phyloP scores from a whole-genome alignment of 1,140 invertebrate genomes.

The Conopomorpha cramerella region DNA sequence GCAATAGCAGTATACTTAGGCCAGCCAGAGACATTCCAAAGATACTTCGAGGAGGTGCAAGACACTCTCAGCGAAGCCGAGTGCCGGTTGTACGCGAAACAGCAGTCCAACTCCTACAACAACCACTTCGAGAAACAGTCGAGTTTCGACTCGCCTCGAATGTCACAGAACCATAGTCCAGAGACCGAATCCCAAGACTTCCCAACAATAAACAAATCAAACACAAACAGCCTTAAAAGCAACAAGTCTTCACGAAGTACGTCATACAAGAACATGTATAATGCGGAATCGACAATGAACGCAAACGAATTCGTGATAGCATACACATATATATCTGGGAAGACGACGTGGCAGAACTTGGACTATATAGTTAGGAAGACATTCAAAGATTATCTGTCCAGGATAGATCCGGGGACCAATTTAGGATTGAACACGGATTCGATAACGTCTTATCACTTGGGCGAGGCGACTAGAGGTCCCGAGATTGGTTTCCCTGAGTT shows the following conservation, averaged over 20 bases:
- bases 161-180: constrained; percentile 56
- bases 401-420: constrained; percentile 90
- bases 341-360: constrained; percentile 93
- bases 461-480: constrained; percentile 78
- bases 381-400: constrained; percentile 93
- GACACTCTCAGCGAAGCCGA: constrained; percentile 64
- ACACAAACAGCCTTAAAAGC: constrained; percentile 59
- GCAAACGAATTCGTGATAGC: constrained; percentile 79
- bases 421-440: constrained; percentile 88
- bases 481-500: constrained; percentile 81
- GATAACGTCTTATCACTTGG: constrained; percentile 90
- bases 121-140: constrained; percentile 60
- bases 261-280: constrained; percentile 54
- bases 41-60: constrained; percentile 69
- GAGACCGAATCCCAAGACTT: constrained; percentile 52
- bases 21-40: constrained; percentile 76
- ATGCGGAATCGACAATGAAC: constrained; percentile 59
- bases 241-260: constrained; percentile 64
- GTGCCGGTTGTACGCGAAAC: constrained; percentile 54
- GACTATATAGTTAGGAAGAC: constrained; percentile 88
- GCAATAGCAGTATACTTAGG: constrained; percentile 83
- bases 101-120: constrained; percentile 39
- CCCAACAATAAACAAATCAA: constrained; percentile 47
- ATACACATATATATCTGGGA: constrained; percentile 85
- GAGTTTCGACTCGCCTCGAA: constrained; percentile 54